Evolutionary conservation across 1,140 invertebrate genomes (phyloP).

Genomic region (Trichoplusia ni): DNA sequence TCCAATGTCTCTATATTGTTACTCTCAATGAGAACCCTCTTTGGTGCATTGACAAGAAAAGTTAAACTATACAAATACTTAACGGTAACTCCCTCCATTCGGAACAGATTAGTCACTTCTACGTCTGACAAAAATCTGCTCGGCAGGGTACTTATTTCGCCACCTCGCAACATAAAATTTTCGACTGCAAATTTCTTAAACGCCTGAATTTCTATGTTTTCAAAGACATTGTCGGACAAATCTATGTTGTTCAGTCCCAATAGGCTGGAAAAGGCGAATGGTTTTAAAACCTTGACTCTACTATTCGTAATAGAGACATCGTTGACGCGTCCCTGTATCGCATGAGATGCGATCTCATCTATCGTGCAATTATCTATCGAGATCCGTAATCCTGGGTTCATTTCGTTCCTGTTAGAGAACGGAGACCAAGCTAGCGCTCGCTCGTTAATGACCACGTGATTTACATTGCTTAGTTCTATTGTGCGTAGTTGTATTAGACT

Average conservation of each 20-base stretch:
- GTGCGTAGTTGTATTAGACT: constrained; percentile 63
- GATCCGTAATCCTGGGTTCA: constrained; percentile 69
- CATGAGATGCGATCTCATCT: constrained; percentile 84
- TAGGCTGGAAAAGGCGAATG: constrained; percentile 89
- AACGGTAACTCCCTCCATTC: constrained; percentile 84
- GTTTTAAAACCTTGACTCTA: constrained; percentile 83
- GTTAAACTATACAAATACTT: constrained; percentile 84
- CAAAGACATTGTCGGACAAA: constrained; percentile 81
- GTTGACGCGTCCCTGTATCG: constrained; percentile 87
- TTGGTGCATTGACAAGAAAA: constrained; percentile 83
- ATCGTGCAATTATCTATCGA: constrained; percentile 76
- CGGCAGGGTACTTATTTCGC: constrained; percentile 79
- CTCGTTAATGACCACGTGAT: constrained; percentile 62
- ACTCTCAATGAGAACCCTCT: constrained; percentile 84
- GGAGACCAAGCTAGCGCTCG: constrained; percentile 68
- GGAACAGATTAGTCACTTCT: constrained; percentile 85
- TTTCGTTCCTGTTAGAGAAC: constrained; percentile 53
- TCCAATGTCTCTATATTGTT: constrained; percentile 84
- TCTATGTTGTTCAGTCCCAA: constrained; percentile 81
- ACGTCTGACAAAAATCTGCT: constrained; percentile 88
- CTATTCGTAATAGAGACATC: constrained; percentile 85
- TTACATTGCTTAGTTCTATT: constrained; percentile 61
- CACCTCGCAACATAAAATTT: constrained; percentile 83
- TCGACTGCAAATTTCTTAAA: constrained; percentile 90
- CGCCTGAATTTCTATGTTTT: constrained; percentile 85